A percentile compares a stretch with the other conserved stretches of the same genome.
These are phyloP conservation scores for Hipposideros larvatus DNA, from an alignment of 2,797 vertebrate genomes.

Conservation along the genomic window DNA sequence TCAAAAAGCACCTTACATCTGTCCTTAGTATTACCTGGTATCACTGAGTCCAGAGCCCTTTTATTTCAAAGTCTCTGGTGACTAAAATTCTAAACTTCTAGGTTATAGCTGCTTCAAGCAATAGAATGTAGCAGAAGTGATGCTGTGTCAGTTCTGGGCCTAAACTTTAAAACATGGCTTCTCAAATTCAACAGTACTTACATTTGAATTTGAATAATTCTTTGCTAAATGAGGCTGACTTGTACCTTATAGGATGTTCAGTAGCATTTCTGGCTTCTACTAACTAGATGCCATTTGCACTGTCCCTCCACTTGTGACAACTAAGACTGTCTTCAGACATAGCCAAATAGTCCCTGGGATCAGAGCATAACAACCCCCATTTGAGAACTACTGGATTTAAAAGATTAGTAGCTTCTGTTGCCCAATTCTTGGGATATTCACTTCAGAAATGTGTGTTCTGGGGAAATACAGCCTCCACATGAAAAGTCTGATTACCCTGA, in stretches of 20 bases:
- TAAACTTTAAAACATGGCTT: not conserved
- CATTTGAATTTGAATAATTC: not conserved
- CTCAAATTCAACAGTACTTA: not conserved
- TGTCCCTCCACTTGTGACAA: not conserved
- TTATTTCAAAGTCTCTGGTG: constrained; percentile 3
- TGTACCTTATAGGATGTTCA: not conserved
- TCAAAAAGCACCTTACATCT: not conserved
- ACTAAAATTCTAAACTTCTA: not conserved
- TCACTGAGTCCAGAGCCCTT: not conserved
- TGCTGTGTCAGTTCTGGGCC: not conserved
- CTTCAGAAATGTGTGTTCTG: not conserved
- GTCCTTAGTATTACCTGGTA: not conserved
- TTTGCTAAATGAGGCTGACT: not conserved
- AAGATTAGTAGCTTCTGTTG: not conserved
- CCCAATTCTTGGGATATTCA: not conserved
- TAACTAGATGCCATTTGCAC: not conserved
- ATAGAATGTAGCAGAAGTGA: not conserved
- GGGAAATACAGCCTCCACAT: not conserved
- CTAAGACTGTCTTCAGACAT: not conserved
- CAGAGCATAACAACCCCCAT: not conserved
- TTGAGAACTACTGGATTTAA: constrained; percentile 11
- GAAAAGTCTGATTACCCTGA: not conserved
- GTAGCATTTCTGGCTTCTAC: not conserved
- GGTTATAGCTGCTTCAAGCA: not conserved
- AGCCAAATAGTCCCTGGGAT: not conserved